Conservation (phyloP, 2,888 invertebrate species). For the Iselma pallidipennis region DNA sequence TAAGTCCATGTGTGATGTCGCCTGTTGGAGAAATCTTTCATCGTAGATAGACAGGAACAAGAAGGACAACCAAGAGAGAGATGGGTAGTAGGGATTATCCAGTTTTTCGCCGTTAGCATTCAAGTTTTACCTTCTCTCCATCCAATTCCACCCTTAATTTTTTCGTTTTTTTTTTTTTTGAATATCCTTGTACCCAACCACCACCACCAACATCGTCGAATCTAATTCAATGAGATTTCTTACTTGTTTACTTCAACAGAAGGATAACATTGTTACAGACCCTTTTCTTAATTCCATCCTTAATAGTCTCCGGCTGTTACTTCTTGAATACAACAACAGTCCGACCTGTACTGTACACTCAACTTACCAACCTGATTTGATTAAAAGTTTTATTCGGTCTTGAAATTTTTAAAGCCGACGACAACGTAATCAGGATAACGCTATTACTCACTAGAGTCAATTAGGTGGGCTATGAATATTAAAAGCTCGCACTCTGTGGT, state of each 20-base stretch:
- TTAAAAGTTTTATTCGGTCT: slow-evolving; percentile 52
- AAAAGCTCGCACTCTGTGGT: slow-evolving; percentile 40
- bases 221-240: slow-evolving; percentile 40
- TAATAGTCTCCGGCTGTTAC: slow-evolving; percentile 33
- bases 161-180: neutral
- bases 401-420: slow-evolving; percentile 47
- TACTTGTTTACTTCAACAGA: slow-evolving; percentile 46
- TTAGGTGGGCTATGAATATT: slow-evolving; percentile 53
- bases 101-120: neutral
- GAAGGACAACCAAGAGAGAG: no score
- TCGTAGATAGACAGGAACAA: neutral
- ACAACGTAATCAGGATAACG: slow-evolving; percentile 53
- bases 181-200: neutral
- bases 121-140: neutral
- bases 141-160: no score
- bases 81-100: neutral
- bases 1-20: slow-evolving; percentile 38
- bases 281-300: slow-evolving; percentile 45
- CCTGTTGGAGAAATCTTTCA: slow-evolving; percentile 7
- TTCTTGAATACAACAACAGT: slow-evolving; percentile 32
- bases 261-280: slow-evolving; percentile 47
- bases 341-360: slow-evolving; percentile 28
- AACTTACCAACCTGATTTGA: slow-evolving; percentile 42
- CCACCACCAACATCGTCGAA: neutral
- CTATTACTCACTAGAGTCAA: slow-evolving; percentile 48